Base-by-base conservation (phyloP, 2,797 vertebrate genomes). In the Hippoglossus hippoglossus region DNA sequence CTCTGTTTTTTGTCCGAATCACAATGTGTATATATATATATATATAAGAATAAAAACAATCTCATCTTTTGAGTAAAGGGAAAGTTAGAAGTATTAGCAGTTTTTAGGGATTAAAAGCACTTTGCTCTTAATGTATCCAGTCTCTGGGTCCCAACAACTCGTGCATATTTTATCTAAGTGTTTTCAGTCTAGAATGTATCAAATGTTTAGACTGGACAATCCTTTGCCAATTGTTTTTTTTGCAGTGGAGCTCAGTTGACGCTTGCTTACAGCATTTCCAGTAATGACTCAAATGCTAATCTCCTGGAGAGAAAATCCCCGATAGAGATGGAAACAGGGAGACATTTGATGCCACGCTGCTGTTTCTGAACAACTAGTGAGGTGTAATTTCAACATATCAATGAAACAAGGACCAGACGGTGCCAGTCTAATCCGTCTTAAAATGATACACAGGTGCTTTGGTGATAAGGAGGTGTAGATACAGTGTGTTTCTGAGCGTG, bases 391-490 rank as follows among this genome's bases (percentile, higher is more conserved):
- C 68, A 81, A 73, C 69, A 46, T 80, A 83, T 83, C 80, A 69
- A 24, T 16, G 24, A 65, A 85, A 87, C 83, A 89, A 88, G 67
- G 68, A 34, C 67, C n/a, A 2, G 67, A 51, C 78, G 85, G 82
- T 85, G 79, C 85, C 71, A 49, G 59, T 77, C 72, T 86, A 83
- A 90, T 90, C 81, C 86, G 62, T 74, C 70, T 63, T 77, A 63
- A 85, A 89, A 91, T 91, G 64, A 89, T 80, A 77, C 84, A 82
- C 89, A 90, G 90, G 91, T 92, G 92, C 79, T 83, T 86, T 63
- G 67, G 57, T 68, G 85, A 91, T 90, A 83, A 89, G 36, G 67
- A 68, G 63, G 70, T 67, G 75, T 67, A 72, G 80, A 85, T 72
- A 65, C 49, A 22, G 64, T 34, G 69, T 75, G 50, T 39, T 39